Evolutionary conservation across 2,113 vertebrate genomes (phyloP), one percentile per base, ranked within the genome.

Genomic region (Brachionichthys hirsutus): DNA sequence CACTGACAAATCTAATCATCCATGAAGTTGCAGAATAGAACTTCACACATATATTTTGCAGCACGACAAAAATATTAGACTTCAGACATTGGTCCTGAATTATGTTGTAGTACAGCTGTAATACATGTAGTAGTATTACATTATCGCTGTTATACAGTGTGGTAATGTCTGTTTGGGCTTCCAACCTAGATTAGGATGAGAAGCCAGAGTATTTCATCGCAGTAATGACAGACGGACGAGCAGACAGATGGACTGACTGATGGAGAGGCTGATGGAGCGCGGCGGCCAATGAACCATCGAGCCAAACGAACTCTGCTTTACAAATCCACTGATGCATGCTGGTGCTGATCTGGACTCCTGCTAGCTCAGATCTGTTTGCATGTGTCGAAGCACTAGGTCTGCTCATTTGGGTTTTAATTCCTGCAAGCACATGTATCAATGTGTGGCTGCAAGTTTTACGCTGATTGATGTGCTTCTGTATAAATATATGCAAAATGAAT

Each of bases 211-310:
- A 42, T 79, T 75, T 73, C 50, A 54, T 69, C 75, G 66, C 35
- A 16, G 41, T 60, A 17, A 52, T 75, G 81, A 84, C 78, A 75
- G 64, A 81, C 67, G 11, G 77, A 78, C 19, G 20, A 75, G 43
- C 40, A 10, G 84, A 77, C 69, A 50, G 80, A 82, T 67, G 70
- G 79, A 84, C 54, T 35, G 71, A 46, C 24, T 9, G 75, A 87
- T 38, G 59, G 82, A 81, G 51, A 18, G 51, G 48, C 79, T 73
- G 80, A 78, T 69, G 75, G 66, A 69, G 82, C 69, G 24, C 15
- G 61, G 78, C 53, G 64, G 62, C 71, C 63, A 71, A 44, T 80
- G 74, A 83, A 50, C 46, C 77, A 73, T 46, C 64, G 62, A 81
- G 70, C 38, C 70, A 54, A 67, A 65, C 74, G 24, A 62, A 74